A percentile compares a stretch with the other conserved stretches of the same genome.
These are phyloP conservation scores for Sternotherus odoratus DNA, from an alignment of 2,797 vertebrate genomes.

Conservation along the genomic window DNA sequence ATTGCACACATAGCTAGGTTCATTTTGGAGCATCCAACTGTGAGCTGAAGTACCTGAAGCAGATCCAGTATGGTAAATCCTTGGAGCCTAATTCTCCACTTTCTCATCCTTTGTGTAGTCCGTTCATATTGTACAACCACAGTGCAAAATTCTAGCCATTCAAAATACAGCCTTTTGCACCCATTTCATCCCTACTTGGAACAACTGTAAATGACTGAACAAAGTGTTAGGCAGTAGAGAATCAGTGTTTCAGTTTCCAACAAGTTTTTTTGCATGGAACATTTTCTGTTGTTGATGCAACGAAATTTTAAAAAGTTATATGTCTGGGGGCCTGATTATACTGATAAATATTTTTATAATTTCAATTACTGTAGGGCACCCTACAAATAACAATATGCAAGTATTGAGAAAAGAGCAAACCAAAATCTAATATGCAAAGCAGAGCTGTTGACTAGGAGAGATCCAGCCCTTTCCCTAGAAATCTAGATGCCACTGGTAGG, in stretches of 20 bases:
- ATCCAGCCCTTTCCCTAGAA: not conserved
- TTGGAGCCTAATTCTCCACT: slow-evolving; percentile 61
- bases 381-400: not conserved
- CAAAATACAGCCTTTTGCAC: slow-evolving; percentile 28
- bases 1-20: slow-evolving; percentile 44
- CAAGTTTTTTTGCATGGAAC: not conserved
- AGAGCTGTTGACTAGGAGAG: not conserved
- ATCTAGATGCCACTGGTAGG: not conserved
- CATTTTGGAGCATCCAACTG: slow-evolving; percentile 73
- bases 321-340: not conserved
- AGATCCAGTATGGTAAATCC: slow-evolving; percentile 71
- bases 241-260: not conserved
- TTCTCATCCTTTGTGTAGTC: slow-evolving; percentile 66
- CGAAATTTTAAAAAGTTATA: not conserved
- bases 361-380: not conserved
- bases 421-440: not conserved
- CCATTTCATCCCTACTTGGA: not conserved
- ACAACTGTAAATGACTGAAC: not conserved
- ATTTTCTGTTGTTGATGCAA: not conserved
- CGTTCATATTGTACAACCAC: slow-evolving; percentile 59
- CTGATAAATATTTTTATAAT: not conserved
- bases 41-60: slow-evolving; percentile 75
- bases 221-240: not conserved
- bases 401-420: not conserved
- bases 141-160: slow-evolving; percentile 36